Conservation (phyloP, 2,888 invertebrate species). For the Coenonympha glycerion region DNA sequence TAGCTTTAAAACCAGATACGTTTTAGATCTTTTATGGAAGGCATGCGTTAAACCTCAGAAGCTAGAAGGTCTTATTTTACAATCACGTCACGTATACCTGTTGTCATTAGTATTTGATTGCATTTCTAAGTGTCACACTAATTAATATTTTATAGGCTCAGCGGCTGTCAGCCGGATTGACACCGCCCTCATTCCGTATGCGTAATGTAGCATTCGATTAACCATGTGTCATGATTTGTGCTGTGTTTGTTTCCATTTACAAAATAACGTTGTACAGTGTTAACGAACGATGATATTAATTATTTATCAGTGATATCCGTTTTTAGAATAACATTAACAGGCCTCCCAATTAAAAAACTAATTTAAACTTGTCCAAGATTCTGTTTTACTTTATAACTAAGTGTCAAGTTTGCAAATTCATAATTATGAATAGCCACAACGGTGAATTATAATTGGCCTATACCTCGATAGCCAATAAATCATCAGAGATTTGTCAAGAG, state of each 20-base stretch:
- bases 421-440: too few relatives aligned
- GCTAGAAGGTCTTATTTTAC: conserved; percentile 25
- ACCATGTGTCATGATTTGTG: conserved; percentile 8
- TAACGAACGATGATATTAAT: background rate
- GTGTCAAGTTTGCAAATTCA: too few relatives aligned
- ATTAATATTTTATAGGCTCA: conserved; percentile 28
- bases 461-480: too few relatives aligned
- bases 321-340: too few relatives aligned
- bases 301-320: conserved; percentile 1
- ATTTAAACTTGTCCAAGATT: too few relatives aligned
- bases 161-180: conserved; percentile 24
- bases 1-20: too few relatives aligned
- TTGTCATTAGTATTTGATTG: conserved; percentile 21
- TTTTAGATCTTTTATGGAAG: too few relatives aligned
- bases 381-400: too few relatives aligned
- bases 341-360: too few relatives aligned
- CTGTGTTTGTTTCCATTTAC: background rate
- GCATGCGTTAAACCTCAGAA: background rate
- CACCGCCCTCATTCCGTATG: conserved; percentile 22
- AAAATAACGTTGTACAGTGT: background rate
- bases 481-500: too few relatives aligned
- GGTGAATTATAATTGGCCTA: too few relatives aligned
- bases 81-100: conserved; percentile 27
- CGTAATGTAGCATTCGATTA: conserved; percentile 21
- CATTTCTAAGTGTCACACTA: conserved; percentile 20